These are phyloP conservation scores for Dendrolimus punctatus DNA, from an alignment of 1,140 invertebrate genomes.

Conservation along the genomic window DNA sequence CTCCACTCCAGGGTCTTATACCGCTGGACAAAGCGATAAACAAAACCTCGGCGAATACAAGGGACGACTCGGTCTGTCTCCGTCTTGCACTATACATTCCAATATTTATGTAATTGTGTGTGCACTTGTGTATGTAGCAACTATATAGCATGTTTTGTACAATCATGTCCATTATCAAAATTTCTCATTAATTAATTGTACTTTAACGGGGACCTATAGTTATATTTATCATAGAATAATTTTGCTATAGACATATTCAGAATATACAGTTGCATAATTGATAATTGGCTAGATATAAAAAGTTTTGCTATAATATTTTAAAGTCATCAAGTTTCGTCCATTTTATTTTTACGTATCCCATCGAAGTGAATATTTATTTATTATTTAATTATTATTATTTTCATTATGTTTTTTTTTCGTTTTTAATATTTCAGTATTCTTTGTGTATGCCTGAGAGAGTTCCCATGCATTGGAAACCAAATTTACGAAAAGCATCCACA, in stretches of 20 bases:
- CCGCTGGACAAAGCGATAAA: conserved; percentile 66
- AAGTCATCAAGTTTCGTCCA: too few species aligned
- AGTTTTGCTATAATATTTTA: too few species aligned
- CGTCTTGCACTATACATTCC: conserved; percentile 42
- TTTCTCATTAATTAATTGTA: conserved; percentile 1
- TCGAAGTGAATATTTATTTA: not conserved
- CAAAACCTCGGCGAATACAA: conserved; percentile 58
- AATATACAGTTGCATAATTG: too few species aligned
- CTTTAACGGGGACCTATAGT: too few species aligned
- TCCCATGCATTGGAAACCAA: conserved; percentile 69
- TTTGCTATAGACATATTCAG: too few species aligned
- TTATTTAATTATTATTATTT: conserved; percentile 63
- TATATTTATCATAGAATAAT: too few species aligned
- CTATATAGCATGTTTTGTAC: conserved; percentile 51
- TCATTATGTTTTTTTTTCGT: conserved; percentile 50
- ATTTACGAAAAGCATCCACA: conserved; percentile 67
- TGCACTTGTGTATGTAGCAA: conserved; percentile 37
- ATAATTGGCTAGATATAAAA: too few species aligned
- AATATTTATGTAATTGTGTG: conserved; percentile 54
- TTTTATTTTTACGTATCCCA: not conserved
- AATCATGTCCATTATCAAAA: conserved; percentile 22
- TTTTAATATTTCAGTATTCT: conserved; percentile 72
- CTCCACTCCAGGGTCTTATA: conserved; percentile 58
- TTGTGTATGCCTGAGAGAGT: conserved; percentile 72
- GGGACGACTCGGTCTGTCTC: conserved; percentile 66